Percentiles rank a stretch among this genome's conserved stretches.
phyloP scores from a whole-genome alignment of 2,888 invertebrate species.

The Parasteatoda lunata region DNA sequence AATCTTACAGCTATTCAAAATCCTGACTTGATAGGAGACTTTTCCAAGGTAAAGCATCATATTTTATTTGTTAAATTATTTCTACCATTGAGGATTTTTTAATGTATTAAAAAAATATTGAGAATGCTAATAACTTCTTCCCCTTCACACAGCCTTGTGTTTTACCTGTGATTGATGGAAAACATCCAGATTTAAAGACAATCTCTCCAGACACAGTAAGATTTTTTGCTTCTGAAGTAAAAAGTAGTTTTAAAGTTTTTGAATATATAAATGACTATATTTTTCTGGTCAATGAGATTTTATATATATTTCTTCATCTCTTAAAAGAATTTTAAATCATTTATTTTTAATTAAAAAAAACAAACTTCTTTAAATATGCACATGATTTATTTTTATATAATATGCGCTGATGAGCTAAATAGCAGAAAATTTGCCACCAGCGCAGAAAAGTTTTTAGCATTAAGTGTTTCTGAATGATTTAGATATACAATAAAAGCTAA shows the following conservation, averaged over 20 bases:
- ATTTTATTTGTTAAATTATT: not conserved
- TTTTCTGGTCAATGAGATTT: too few relatives aligned
- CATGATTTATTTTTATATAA: too few relatives aligned
- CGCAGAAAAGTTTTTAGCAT: too few relatives aligned
- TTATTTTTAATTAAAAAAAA: too few relatives aligned
- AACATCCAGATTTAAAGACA: conserved; percentile 63
- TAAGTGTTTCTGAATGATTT: too few relatives aligned
- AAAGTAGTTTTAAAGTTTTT: not conserved
- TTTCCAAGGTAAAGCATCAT: conserved; percentile 33
- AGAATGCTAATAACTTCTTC: not conserved
- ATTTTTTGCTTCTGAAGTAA: not conserved
- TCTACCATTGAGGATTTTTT: not conserved
- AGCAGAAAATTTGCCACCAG: too few relatives aligned
- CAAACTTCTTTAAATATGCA: too few relatives aligned
- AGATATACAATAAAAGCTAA: too few relatives aligned
- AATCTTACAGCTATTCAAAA: conserved; percentile 36
- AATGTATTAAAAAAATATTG: not conserved
- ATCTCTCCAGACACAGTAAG: conserved; percentile 58
- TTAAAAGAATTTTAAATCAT: too few relatives aligned
- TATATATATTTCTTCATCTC: too few relatives aligned
- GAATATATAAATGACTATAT: too few relatives aligned
- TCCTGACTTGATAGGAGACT: conserved; percentile 45
- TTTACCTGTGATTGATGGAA: conserved; percentile 58
- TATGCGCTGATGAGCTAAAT: too few relatives aligned
- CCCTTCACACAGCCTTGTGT: conserved; percentile 36